phyloP scores from a whole-genome alignment of 2,888 invertebrate species.

The Ophioninae sp. region DNA sequence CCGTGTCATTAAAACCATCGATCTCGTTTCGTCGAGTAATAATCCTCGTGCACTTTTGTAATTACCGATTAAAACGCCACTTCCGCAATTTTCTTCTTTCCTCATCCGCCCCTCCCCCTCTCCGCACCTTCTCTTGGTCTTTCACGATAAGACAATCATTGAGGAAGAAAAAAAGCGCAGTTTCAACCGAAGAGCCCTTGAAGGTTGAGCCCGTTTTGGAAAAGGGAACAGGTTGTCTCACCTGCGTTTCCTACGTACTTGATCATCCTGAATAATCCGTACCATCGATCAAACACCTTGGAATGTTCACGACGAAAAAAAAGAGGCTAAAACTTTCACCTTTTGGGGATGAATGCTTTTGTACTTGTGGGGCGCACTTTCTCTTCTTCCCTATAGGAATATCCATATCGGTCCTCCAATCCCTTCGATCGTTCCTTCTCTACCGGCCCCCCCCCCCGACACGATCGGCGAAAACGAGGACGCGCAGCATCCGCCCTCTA shows the following conservation, averaged over 20 bases:
- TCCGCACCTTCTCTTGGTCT: background rate
- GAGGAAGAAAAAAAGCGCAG: background rate
- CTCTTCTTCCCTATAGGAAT: background rate
- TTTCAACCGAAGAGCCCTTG: background rate
- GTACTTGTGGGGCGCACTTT: constrained; percentile 64
- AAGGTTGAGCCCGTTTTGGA: background rate
- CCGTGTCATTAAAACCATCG: constrained; percentile 59
- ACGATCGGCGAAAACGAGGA: constrained; percentile 64
- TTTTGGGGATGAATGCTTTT: constrained; percentile 62
- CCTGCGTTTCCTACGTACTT: constrained; percentile 29
- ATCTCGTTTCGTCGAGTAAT: constrained; percentile 56
- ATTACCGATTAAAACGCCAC: constrained; percentile 59
- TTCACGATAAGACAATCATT: background rate
- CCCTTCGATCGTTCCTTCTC: constrained; percentile 22
- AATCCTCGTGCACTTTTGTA: constrained; percentile 24
- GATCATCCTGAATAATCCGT: background rate
- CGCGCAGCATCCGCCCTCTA: constrained; percentile 74
- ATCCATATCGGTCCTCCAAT: background rate
- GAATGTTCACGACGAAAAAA: constrained; percentile 31
- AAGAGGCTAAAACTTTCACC: constrained; percentile 56
- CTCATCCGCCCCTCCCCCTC: background rate
- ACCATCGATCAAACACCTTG: constrained; percentile 40
- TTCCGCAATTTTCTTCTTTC: constrained; percentile 33
- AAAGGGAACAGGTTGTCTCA: constrained; percentile 45
- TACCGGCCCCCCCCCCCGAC: background rate